Evolutionary conservation across 1,140 invertebrate genomes (phyloP).

Genomic region (Drosophila malerkotliana): DNA sequence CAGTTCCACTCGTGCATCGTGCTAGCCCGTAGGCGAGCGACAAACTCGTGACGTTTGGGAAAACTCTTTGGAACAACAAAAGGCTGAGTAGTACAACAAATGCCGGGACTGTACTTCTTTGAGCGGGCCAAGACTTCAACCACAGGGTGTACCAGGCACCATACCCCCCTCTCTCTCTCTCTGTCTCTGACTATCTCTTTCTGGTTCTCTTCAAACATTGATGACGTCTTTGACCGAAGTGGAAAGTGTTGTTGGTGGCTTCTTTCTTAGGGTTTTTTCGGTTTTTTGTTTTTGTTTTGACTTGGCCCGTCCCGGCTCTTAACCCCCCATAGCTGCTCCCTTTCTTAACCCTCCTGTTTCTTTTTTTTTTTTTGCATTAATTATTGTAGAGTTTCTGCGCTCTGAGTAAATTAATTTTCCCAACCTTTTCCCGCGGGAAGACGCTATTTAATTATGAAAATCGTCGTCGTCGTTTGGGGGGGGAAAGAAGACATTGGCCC

Average conservation of each 20-base stretch:
- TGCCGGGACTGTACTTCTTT: constrained; percentile 45
- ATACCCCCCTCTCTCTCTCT: constrained; percentile 5
- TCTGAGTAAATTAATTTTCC: constrained; percentile 64
- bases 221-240: constrained; percentile 45
- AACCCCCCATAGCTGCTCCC: constrained; percentile 14
- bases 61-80: constrained; percentile 37
- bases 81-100: neutral
- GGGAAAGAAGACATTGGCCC: constrained; percentile 31
- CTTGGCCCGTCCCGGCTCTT: constrained; percentile 20
- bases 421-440: constrained; percentile 44
- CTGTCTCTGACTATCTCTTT: neutral
- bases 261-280: constrained; percentile 33
- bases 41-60: constrained; percentile 51
- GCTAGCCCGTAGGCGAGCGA: constrained; percentile 45
- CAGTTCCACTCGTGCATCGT: constrained; percentile 21
- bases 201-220: constrained; percentile 23
- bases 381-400: constrained; percentile 44
- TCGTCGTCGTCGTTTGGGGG: constrained; percentile 19
- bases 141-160: constrained; percentile 26
- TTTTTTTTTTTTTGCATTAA: constrained; percentile 66
- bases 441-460: constrained; percentile 72
- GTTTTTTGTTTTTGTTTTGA: constrained; percentile 66
- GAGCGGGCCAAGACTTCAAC: constrained; percentile 13
- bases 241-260: constrained; percentile 48
- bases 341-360: constrained; percentile 7